These are phyloP conservation scores for Dichetophora obliterata DNA, from an alignment of 2,888 invertebrate genomes.

Conservation along the genomic window DNA sequence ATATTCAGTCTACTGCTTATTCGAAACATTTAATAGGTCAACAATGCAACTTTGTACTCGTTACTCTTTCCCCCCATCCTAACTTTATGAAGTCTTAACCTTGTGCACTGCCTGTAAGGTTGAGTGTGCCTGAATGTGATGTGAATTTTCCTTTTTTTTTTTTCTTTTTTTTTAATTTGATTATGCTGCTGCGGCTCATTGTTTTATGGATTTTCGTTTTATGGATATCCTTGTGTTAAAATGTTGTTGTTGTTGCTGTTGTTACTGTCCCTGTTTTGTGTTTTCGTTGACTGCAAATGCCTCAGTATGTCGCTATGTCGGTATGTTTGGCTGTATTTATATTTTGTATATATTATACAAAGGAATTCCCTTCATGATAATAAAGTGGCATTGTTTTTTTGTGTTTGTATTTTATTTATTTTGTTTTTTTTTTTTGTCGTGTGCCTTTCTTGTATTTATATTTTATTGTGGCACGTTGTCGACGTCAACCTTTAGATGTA, in stretches of 20 bases:
- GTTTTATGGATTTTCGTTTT: too few relatives aligned
- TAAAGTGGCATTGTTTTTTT: constrained; percentile 11
- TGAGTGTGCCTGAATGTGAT: not conserved
- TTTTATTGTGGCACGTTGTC: not conserved
- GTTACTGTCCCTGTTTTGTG: not conserved
- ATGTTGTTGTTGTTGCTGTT: constrained; percentile 9
- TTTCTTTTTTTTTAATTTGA: not conserved
- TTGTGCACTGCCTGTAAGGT: too few relatives aligned
- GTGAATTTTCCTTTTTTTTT: not conserved
- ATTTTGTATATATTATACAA: not conserved
- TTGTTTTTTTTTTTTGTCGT: constrained; percentile 12
- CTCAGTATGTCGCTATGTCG: not conserved
- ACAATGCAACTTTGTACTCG: too few relatives aligned
- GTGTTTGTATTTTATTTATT: too few relatives aligned
- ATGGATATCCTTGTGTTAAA: not conserved
- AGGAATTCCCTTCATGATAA: constrained; percentile 27
- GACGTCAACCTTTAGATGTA: constrained; percentile 21
- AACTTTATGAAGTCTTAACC: too few relatives aligned
- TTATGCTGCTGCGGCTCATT: not conserved
- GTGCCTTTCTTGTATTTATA: constrained; percentile 13
- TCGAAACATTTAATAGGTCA: too few relatives aligned
- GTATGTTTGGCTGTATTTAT: not conserved
- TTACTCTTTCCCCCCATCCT: too few relatives aligned
- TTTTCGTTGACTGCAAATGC: not conserved
- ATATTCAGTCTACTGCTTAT: too few relatives aligned